A percentile compares a stretch with the other conserved stretches of the same genome.
Conservation (phyloP, 2,888 invertebrate species). For the Taphrorychus bicolor region DNA sequence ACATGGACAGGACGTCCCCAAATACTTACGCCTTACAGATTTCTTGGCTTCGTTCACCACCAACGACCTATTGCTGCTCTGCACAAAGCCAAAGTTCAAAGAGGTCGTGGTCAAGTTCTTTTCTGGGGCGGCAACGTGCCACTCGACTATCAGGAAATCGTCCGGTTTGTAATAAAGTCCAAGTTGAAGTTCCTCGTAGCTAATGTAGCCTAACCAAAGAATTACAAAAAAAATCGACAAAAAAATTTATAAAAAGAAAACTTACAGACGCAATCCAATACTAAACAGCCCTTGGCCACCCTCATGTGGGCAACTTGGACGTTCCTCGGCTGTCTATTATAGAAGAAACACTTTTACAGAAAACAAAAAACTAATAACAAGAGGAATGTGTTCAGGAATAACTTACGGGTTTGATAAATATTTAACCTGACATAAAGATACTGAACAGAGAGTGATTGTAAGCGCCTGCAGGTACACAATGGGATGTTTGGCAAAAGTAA, state of each 20-base stretch:
- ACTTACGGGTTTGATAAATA: too few species aligned
- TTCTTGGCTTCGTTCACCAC: not conserved
- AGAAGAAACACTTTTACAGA: not conserved
- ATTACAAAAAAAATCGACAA: not conserved
- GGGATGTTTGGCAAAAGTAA: too few species aligned
- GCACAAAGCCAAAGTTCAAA: conserved; percentile 42
- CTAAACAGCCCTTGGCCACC: conserved; percentile 30
- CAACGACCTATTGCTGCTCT: conserved; percentile 28
- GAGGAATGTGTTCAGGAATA: too few species aligned
- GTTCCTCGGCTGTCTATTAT: conserved; percentile 13
- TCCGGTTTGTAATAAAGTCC: conserved; percentile 42
- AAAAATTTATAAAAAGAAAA: not conserved
- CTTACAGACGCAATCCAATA: conserved; percentile 45
- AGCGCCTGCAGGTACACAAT: too few species aligned
- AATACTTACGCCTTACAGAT: conserved; percentile 18
- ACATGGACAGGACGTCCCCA: not conserved
- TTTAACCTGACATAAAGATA: too few species aligned
- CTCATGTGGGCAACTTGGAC: conserved; percentile 34
- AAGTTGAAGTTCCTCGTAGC: conserved; percentile 34
- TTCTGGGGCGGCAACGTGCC: conserved; percentile 35
- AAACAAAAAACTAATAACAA: too few species aligned
- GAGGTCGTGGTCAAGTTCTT: conserved; percentile 13
- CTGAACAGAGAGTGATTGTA: too few species aligned
- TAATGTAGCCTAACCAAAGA: conserved; percentile 44
- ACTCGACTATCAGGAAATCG: conserved; percentile 46